Percentiles rank a stretch among this genome's conserved stretches.
These are phyloP conservation scores for Phengaris arion DNA, from an alignment of 2,888 invertebrate genomes.

Conservation along the genomic window DNA sequence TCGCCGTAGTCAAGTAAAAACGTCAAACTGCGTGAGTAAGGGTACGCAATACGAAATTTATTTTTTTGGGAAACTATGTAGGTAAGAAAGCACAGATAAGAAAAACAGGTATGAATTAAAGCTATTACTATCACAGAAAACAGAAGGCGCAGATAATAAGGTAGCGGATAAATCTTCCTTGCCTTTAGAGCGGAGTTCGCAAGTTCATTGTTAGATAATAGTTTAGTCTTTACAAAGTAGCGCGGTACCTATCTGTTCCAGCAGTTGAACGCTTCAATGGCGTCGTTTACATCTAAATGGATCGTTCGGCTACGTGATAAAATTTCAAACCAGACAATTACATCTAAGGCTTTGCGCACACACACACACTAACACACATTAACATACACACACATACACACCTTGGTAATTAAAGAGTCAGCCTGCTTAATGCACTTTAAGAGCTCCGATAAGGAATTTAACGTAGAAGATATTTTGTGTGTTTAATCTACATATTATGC, in stretches of 20 bases:
- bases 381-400: neutral
- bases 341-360: neutral
- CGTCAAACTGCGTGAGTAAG: neutral
- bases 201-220: slow-evolving; percentile 24
- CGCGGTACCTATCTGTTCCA: slow-evolving; percentile 21
- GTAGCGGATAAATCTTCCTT: slow-evolving; percentile 1
- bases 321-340: slow-evolving; percentile 18
- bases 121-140: neutral
- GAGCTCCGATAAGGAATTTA: neutral
- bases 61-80: neutral
- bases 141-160: neutral
- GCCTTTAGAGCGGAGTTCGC: slow-evolving; percentile 14
- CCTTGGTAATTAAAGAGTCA: neutral
- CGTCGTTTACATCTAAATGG: slow-evolving; percentile 28
- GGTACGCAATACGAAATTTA: neutral
- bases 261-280: slow-evolving; percentile 25
- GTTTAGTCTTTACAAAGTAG: slow-evolving; percentile 21
- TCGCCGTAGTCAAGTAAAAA: too few species aligned
- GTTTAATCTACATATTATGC: too few species aligned
- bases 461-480: too few species aligned
- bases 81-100: neutral
- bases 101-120: neutral
- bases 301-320: slow-evolving; percentile 20
- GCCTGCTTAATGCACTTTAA: slow-evolving; percentile 3
- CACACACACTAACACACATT: neutral